These are phyloP conservation scores for Philotrypesis tridentata DNA, from an alignment of 1,140 invertebrate species.

Conservation along the genomic window DNA sequence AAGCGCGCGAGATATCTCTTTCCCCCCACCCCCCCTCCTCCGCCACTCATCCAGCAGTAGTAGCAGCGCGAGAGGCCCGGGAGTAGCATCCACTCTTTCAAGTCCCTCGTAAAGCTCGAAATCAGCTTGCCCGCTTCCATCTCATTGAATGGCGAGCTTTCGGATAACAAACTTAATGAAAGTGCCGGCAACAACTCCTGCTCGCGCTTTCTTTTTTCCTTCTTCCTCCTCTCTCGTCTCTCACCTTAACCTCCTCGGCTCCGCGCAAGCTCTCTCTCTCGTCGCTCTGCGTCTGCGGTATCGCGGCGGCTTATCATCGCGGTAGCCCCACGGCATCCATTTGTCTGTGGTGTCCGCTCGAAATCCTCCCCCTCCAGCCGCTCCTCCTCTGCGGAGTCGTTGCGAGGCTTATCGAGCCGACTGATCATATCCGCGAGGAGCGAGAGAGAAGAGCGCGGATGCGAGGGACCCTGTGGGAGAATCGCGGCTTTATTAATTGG, in stretches of 20 bases:
- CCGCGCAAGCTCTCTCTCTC: too few relatives aligned
- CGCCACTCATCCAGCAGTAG: background rate
- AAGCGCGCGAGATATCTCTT: background rate
- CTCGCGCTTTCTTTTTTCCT: too few relatives aligned
- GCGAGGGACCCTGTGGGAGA: too few relatives aligned
- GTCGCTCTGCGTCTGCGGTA: too few relatives aligned
- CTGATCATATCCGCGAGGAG: too few relatives aligned
- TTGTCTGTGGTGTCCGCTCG: background rate
- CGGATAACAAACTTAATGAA: conserved; percentile 11
- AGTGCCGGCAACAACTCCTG: background rate
- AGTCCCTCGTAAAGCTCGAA: background rate
- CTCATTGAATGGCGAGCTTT: conserved; percentile 1
- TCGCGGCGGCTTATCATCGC: background rate
- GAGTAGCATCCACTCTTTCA: background rate
- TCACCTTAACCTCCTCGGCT: too few relatives aligned
- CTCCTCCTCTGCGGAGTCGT: background rate
- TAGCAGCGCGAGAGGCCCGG: too few relatives aligned
- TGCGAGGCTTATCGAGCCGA: background rate
- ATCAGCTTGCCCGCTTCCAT: background rate
- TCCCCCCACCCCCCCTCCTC: background rate
- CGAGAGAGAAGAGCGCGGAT: too few relatives aligned
- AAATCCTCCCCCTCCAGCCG: too few relatives aligned
- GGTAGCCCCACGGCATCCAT: background rate
- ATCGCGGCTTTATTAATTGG: background rate
- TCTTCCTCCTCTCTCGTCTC: too few relatives aligned